Conservation (phyloP, 2,113 vertebrate species). For the Leucosticte australis region DNA sequence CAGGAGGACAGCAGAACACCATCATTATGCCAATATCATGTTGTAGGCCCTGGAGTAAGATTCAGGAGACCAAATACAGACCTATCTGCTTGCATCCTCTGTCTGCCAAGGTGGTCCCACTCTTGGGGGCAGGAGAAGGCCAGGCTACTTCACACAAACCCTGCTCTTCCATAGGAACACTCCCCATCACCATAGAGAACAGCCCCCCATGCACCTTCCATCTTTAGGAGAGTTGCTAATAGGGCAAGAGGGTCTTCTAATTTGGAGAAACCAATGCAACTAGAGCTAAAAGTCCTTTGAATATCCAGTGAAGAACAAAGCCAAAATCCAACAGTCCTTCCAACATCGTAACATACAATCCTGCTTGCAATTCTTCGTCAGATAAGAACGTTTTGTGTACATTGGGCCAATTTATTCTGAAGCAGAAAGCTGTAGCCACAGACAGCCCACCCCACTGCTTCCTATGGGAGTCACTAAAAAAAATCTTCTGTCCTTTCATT, state of each 20-base stretch:
- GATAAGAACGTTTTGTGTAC: constrained; percentile 51
- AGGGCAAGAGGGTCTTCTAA: neutral
- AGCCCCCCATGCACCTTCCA: neutral
- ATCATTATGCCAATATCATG: neutral
- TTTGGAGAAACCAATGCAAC: neutral
- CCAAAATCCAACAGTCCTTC: neutral
- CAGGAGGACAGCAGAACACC: neutral
- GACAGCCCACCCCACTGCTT: neutral
- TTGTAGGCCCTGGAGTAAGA: neutral
- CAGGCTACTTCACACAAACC: neutral
- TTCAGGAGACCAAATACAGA: neutral
- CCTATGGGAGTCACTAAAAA: constrained; percentile 46
- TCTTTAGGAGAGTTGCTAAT: neutral
- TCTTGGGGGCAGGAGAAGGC: neutral
- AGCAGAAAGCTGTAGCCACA: constrained; percentile 24
- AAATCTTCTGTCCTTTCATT: constrained; percentile 13
- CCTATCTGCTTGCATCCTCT: neutral
- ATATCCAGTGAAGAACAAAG: neutral
- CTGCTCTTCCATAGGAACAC: neutral
- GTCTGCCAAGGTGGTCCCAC: neutral
- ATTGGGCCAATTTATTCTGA: neutral
- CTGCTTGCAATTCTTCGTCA: constrained; percentile 41
- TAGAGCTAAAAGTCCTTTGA: neutral
- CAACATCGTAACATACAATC: neutral
- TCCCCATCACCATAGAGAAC: neutral